Conservation (phyloP, 2,888 invertebrate genomes). For the Encarsia formosa region DNA sequence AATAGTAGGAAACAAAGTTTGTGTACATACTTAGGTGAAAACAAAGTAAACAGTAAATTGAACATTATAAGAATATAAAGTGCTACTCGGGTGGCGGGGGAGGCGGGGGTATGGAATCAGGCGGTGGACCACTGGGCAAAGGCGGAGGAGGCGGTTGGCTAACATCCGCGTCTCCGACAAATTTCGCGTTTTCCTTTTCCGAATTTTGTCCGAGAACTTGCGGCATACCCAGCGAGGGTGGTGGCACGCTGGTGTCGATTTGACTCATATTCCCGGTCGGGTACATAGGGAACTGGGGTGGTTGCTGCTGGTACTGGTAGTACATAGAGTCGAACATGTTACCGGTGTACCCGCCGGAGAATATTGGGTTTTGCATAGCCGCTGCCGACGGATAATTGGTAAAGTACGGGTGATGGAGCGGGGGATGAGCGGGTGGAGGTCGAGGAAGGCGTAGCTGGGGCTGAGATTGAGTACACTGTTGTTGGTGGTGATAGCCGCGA, state of each 20-base stretch:
- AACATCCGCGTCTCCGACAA: no score
- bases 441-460: constrained; percentile 38
- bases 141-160: constrained; percentile 52
- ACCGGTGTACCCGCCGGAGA: constrained; percentile 32
- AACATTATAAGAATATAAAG: neutral
- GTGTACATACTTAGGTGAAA: constrained; percentile 1
- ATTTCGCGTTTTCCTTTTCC: constrained; percentile 9
- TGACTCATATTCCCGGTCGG: constrained; percentile 38
- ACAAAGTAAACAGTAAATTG: constrained; percentile 1
- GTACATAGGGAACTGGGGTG: constrained; percentile 38
- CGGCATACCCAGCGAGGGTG: constrained; percentile 36
- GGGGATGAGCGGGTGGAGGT: constrained; percentile 31
- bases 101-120: constrained; percentile 60
- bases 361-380: constrained; percentile 14
- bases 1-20: no score
- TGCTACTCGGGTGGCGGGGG: constrained; percentile 39
- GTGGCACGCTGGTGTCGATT: constrained; percentile 46
- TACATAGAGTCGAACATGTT: constrained; percentile 42
- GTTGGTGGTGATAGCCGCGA: constrained; percentile 20
- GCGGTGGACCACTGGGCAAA: constrained; percentile 60
- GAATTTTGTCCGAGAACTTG: constrained; percentile 15
- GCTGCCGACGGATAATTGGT: constrained; percentile 13
- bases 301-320: constrained; percentile 41
- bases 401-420: constrained; percentile 22
- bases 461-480: constrained; percentile 16